phyloP scores from a whole-genome alignment of 1,140 invertebrate genomes.

The Brachionus plicatilis region DNA sequence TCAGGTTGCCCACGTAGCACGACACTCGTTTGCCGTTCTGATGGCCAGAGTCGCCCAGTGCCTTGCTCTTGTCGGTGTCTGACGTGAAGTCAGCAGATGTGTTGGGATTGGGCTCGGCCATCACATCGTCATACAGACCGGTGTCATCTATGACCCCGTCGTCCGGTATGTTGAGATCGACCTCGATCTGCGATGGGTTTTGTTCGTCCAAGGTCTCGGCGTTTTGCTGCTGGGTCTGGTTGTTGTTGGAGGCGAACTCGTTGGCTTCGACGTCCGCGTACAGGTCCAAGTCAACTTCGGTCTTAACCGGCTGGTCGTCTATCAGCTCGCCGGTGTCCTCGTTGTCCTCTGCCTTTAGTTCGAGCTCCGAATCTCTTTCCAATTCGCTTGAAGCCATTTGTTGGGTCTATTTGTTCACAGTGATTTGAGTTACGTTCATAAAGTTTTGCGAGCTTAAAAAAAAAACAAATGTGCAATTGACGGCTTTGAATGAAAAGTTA shows the following conservation, averaged over 20 bases:
- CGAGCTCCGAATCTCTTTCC: not conserved
- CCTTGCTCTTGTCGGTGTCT: not conserved
- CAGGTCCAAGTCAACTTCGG: constrained; percentile 29
- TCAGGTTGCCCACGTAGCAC: constrained; percentile 30
- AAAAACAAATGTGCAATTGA: not conserved
- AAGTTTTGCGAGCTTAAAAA: not conserved
- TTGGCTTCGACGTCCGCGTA: constrained; percentile 27
- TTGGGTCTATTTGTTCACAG: not conserved
- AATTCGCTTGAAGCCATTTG: not conserved
- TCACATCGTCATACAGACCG: constrained; percentile 27
- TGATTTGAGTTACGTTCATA: not conserved
- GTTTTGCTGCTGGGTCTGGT: not conserved
- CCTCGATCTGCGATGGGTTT: not conserved
- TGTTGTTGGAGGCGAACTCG: not conserved
- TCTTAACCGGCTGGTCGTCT: not conserved
- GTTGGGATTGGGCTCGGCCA: constrained; percentile 4
- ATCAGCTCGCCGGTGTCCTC: not conserved
- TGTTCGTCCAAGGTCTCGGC: not conserved
- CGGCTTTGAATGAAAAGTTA: not conserved
- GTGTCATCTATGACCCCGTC: constrained; percentile 15
- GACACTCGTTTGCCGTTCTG: not conserved
- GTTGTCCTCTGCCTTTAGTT: not conserved
- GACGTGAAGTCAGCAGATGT: not conserved
- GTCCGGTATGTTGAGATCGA: constrained; percentile 6
- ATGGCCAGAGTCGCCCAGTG: not conserved